Evolutionary conservation across 2,888 invertebrate species (phyloP), one percentile per base, ranked within the genome.

Genomic region (Xanthia icteritia): DNA sequence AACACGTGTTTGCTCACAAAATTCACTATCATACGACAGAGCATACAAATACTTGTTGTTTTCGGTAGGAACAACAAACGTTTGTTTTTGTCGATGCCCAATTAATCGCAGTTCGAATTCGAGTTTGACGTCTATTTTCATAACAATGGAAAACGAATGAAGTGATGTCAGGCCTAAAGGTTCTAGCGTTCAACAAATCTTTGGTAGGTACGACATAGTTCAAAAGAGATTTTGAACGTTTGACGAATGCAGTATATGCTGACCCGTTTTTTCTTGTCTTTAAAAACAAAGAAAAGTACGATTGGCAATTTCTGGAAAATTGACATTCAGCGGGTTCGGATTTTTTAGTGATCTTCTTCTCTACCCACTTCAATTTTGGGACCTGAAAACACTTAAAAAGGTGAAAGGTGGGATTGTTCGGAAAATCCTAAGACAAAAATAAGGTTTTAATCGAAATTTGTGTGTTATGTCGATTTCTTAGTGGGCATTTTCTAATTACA

Each of bases 51-150:
- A 68, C 66, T 45, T 79, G 77, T 74, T 83, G 61, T 84, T 86
- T 74, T 76, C 65, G 27, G 39, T 76, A 36, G 61, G 69, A 67
- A 76, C 36, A 86, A 85, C 61, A 81, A 27, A 64, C 71, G 63
- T 65, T 82, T 86, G 82, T 86, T 86, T 87, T 86, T 63, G 27
- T 54, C 58, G 60, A 78, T 71, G 66, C 39, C 85, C 83, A 78
- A 88, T 87, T 86, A 77, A 83, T 77, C 54, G 77, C 23, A 69
- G 68, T 65, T 56, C 39, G 61, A 75, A 75, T 66, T 74, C 54
- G 63, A 66, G 58, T 65, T 77, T 60, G 1, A n/a, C 63, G 65
- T 23, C 27, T 75, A 58, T 74, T 83, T 73, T 78, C 67, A 76
- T 65, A 73, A 70, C 58, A 85, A 76, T 73, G 66, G 64, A 48